Evolutionary conservation across 2,797 vertebrate species (phyloP).

Genomic region (Triplophysa bombifrons): DNA sequence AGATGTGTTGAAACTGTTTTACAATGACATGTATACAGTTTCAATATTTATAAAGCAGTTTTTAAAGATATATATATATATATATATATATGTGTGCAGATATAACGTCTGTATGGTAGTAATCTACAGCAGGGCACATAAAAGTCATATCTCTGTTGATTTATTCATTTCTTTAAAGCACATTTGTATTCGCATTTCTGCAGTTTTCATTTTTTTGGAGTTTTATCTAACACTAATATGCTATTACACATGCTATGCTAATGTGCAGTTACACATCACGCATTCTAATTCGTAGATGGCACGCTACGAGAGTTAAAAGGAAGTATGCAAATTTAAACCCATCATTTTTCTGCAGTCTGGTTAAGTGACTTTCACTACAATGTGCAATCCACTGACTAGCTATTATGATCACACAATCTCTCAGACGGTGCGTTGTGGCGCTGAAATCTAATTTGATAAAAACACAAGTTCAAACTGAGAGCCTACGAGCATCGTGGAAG

Average conservation of each 20-base stretch:
- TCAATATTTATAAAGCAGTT: slow-evolving; percentile 3
- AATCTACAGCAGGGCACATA: slow-evolving; percentile 22
- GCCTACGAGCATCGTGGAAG: slow-evolving; percentile 76
- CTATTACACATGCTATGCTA: slow-evolving; percentile 50
- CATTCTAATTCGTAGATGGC: slow-evolving; percentile 34
- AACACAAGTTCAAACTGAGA: slow-evolving; percentile 77
- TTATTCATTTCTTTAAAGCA: slow-evolving; percentile 41
- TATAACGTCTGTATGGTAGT: slow-evolving; percentile 3
- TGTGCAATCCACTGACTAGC: slow-evolving; percentile 77
- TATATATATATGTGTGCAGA: background rate
- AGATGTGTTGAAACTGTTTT: slow-evolving; percentile 2
- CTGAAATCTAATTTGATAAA: slow-evolving; percentile 80
- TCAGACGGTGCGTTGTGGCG: slow-evolving; percentile 76
- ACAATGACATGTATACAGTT: background rate
- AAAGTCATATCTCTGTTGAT: slow-evolving; percentile 37
- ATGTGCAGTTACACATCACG: slow-evolving; percentile 42
- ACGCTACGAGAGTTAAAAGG: slow-evolving; percentile 59
- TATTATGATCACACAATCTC: slow-evolving; percentile 81
- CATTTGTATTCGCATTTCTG: slow-evolving; percentile 24
- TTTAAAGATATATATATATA: background rate
- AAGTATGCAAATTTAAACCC: slow-evolving; percentile 69
- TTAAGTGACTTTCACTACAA: slow-evolving; percentile 75
- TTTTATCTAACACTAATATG: slow-evolving; percentile 43
- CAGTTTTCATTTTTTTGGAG: slow-evolving; percentile 15
- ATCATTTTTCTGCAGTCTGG: slow-evolving; percentile 69